A percentile compares a stretch with the other conserved stretches of the same genome.
Conservation (phyloP, 2,113 vertebrate genomes). For the Lichenostomus cassidix region DNA sequence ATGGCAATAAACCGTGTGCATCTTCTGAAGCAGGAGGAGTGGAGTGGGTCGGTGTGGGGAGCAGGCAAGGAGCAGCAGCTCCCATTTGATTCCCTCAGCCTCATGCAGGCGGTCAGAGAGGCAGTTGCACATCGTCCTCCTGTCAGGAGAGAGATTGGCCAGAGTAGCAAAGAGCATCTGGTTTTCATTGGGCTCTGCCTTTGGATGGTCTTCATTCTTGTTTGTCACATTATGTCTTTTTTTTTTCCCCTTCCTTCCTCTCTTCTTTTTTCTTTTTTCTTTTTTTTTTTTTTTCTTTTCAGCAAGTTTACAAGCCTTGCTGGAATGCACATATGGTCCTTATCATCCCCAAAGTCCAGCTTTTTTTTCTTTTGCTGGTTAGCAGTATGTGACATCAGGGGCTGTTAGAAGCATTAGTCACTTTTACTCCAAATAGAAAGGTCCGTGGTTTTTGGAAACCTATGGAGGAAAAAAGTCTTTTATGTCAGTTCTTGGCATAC, state of each 20-base stretch:
- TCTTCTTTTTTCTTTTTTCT: background rate
- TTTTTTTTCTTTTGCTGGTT: constrained; percentile 23
- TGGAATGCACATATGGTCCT: constrained; percentile 78
- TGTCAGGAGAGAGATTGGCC: background rate
- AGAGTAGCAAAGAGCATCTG: constrained; percentile 49
- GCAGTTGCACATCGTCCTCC: background rate
- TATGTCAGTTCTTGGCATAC: constrained; percentile 47
- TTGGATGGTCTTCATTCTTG: constrained; percentile 46
- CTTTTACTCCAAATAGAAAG: constrained; percentile 53
- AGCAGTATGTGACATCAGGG: constrained; percentile 65
- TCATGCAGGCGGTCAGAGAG: background rate
- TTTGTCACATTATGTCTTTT: constrained; percentile 31
- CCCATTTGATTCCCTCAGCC: background rate
- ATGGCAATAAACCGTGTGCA: rapidly evolving
- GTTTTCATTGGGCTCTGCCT: constrained; percentile 46
- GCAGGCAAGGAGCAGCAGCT: background rate
- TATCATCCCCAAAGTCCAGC: constrained; percentile 45
- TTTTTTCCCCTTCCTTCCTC: background rate
- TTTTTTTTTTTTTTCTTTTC: background rate
- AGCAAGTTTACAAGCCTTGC: constrained; percentile 35
- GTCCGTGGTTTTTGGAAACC: constrained; percentile 37
- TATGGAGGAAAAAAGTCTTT: constrained; percentile 47
- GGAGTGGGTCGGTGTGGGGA: background rate
- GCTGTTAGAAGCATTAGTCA: constrained; percentile 45
- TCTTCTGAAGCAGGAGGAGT: background rate